A percentile compares a stretch with the other conserved stretches of the same genome.
Evolutionary conservation across 2,797 vertebrate species (phyloP).

Genomic region (Muraenolepis orangiensis): DNA sequence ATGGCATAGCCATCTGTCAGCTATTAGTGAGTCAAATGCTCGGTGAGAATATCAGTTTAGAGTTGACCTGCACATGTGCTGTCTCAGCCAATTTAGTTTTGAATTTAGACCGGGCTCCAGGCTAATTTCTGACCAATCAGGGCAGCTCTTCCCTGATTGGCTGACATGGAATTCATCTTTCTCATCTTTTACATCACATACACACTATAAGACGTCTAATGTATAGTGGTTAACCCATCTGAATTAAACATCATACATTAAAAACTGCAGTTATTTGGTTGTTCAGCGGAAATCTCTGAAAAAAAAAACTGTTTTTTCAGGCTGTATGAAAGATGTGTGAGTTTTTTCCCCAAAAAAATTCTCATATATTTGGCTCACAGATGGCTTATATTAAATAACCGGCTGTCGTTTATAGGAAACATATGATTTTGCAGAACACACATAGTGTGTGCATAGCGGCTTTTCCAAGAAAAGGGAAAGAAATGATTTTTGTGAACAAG

Average conservation of each 20-base stretch:
- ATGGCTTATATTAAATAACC: not conserved
- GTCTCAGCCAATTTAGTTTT: not conserved
- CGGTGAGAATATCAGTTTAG: not conserved
- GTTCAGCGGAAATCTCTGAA: not conserved
- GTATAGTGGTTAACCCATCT: too few relatives aligned
- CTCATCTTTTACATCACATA: not conserved
- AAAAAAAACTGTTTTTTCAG: not conserved
- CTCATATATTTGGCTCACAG: not conserved
- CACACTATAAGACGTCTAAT: not conserved
- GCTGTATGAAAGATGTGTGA: not conserved
- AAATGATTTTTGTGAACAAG: not conserved
- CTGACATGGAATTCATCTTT: too few relatives aligned
- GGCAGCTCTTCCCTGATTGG: not conserved
- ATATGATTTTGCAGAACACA: not conserved
- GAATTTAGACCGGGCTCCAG: not conserved
- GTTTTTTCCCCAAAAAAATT: not conserved
- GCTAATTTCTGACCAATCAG: too few relatives aligned
- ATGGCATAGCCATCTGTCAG: not conserved
- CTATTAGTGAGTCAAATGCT: not conserved
- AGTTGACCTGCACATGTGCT: not conserved
- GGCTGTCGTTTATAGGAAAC: not conserved
- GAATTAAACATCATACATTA: too few relatives aligned
- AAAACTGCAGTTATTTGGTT: not conserved
- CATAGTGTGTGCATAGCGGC: not conserved
- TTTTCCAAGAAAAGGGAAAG: not conserved